Base-by-base conservation (phyloP, 2,113 vertebrate genomes). In the Genyomyrus donnyi region DNA sequence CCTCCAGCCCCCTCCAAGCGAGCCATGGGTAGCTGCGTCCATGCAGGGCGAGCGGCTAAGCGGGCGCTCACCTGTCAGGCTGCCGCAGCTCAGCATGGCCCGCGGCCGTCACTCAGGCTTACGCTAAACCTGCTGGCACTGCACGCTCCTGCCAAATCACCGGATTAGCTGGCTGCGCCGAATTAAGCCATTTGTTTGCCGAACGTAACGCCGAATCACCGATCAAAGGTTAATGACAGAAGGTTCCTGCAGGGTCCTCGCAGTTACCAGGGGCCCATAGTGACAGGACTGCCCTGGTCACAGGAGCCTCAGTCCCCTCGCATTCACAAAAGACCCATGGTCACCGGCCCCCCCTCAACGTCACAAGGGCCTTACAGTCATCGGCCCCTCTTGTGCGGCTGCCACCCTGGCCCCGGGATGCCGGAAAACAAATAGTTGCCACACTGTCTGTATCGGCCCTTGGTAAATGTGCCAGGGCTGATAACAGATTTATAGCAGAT, bases 191-290 rank as follows among this genome's bases (percentile, higher is more conserved):
- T 49, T 85, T 87, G 85, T 53, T 87, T 53, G 49, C n/a, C n/a
- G 85, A n/a, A 27, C 50, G n/a, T 87, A 87, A 27, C 85, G 27
- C 13, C 13, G 85, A 53, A 87, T 87, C 31, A 35, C 13, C 5
- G 19, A 52, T 53, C 85, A 56, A 56, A 87, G 85, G 85, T 87
- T 53, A 87, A 87, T 87, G 83, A 42, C 83, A 48, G 35, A 80
- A 80, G 15, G 74, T 42, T 80, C 17, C 31, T 42, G 35, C 35
- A 15, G 31, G 74, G 74, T 70, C 74, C 74, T 80, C 6, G 5
- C 15, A 80, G 74, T 80, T 15, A 8, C 35, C 31, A 27, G 62
- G 62, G 62, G 31, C 62, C 62, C 62, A 31, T 70, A 4, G 62
- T 70, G 62, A 70, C n/a, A 62, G 11, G 66, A 9, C 66, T n/a